Evolutionary conservation across 2,113 vertebrate genomes (phyloP).

Genomic region (Phyllostomus hastatus): DNA sequence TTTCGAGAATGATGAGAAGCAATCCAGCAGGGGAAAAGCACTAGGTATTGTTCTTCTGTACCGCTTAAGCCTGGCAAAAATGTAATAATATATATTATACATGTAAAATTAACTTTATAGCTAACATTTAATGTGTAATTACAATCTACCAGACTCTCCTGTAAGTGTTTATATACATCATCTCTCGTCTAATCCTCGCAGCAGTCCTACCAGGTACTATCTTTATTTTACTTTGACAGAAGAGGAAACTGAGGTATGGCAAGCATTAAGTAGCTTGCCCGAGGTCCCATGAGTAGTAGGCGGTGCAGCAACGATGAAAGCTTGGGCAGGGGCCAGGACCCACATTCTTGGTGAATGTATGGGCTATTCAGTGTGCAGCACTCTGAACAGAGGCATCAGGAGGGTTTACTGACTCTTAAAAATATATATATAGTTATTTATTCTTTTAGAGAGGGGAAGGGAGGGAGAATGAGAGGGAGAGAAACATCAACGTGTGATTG

Average conservation of each 20-base stretch:
- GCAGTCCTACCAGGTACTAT: not conserved
- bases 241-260: conserved; percentile 30
- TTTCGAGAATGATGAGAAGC: conserved; percentile 44
- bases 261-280: not conserved
- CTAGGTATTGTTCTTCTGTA: not conserved
- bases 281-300: not conserved
- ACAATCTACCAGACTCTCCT: conserved; percentile 4
- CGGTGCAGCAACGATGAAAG: not conserved
- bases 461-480: no score
- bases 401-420: not conserved
- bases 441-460: no score
- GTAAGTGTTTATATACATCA: not conserved
- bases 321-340: not conserved
- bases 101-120: conserved; percentile 51
- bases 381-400: not conserved
- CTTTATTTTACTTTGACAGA: not conserved
- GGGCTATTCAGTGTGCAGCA: not conserved
- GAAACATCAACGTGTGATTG: no score
- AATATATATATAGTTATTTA: no score
- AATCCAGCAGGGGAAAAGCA: not conserved
- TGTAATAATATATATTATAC: not conserved
- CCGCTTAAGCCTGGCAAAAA: conserved; percentile 37
- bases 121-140: conserved; percentile 48
- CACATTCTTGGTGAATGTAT: not conserved
- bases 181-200: not conserved